phyloP scores from a whole-genome alignment of 2,113 vertebrate genomes.

The Peromyscus polionotus region DNA sequence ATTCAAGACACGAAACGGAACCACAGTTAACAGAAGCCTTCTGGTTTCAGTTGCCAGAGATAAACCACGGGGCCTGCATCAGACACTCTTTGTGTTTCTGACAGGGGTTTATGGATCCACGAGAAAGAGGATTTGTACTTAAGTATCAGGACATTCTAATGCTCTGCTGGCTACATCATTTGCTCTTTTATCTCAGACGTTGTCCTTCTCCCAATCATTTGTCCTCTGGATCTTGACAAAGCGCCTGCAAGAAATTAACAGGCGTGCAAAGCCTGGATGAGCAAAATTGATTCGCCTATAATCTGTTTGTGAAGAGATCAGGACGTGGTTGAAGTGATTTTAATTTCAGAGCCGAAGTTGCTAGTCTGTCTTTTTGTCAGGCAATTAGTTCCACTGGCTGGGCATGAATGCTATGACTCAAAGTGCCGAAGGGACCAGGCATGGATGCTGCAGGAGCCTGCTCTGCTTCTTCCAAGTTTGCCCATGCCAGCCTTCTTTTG shows the following conservation, averaged over 20 bases:
- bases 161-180: not conserved
- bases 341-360: slow-evolving; percentile 76
- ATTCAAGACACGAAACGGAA: not conserved
- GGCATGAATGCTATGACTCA: slow-evolving; percentile 32
- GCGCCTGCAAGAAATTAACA: slow-evolving; percentile 60
- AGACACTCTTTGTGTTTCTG: slow-evolving; percentile 36
- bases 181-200: slow-evolving; percentile 6
- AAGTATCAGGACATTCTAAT: slow-evolving; percentile 30
- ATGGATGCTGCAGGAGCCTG: not conserved
- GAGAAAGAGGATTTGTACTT: slow-evolving; percentile 66
- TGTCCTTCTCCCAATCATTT: slow-evolving; percentile 69
- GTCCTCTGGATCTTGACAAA: slow-evolving; percentile 74
- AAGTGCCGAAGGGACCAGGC: not conserved
- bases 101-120: slow-evolving; percentile 29
- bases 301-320: slow-evolving; percentile 80
- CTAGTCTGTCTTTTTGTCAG: slow-evolving; percentile 82
- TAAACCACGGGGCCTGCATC: not conserved
- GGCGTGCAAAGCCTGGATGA: slow-evolving; percentile 67
- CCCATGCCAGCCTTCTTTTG: slow-evolving; percentile 43
- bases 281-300: slow-evolving; percentile 76
- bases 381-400: slow-evolving; percentile 80
- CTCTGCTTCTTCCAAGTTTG: not conserved
- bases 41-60: slow-evolving; percentile 26
- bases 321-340: slow-evolving; percentile 78
- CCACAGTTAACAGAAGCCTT: slow-evolving; percentile 58